Evolutionary conservation across 1,140 invertebrate species (phyloP).

Genomic region (Bombus ignitus): DNA sequence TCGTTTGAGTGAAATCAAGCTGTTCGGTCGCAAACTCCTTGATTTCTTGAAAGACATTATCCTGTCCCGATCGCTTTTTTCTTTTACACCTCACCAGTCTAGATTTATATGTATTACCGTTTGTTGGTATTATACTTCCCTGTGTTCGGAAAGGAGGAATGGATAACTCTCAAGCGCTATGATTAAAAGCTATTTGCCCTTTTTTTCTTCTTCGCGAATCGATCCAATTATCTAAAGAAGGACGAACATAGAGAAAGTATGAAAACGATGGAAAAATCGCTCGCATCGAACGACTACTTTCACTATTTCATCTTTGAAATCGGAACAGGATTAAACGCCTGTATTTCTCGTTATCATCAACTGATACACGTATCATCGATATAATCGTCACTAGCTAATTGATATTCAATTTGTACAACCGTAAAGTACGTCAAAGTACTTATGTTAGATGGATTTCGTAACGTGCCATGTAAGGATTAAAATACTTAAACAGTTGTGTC

Average conservation of each 20-base stretch:
- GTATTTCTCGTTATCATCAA: not conserved
- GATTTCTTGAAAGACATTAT: not conserved
- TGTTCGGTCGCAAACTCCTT: not conserved
- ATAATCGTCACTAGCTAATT: not conserved
- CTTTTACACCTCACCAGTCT: not conserved
- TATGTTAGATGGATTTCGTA: conserved; percentile 6
- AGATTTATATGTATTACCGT: not conserved
- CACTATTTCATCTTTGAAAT: conserved; percentile 43
- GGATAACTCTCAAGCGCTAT: not conserved
- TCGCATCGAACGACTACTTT: conserved; percentile 37
- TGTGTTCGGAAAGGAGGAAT: too few relatives aligned
- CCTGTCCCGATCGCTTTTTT: not conserved
- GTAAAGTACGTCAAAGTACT: too few relatives aligned
- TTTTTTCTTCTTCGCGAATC: not conserved
- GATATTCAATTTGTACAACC: too few relatives aligned
- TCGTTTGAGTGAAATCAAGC: conserved; percentile 34
- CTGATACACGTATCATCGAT: not conserved
- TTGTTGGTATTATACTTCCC: not conserved
- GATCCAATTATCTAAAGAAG: conserved; percentile 14
- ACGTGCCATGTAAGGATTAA: conserved; percentile 22
- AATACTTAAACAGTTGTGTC: conserved; percentile 7
- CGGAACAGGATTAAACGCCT: not conserved
- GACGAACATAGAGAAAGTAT: conserved; percentile 32
- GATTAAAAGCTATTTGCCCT: not conserved
- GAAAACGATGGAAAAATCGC: conserved; percentile 35